Percentiles rank a stretch among this genome's conserved stretches.
These are phyloP conservation scores for Heliothis subflexa DNA, from an alignment of 1,140 invertebrate species.

Conservation along the genomic window DNA sequence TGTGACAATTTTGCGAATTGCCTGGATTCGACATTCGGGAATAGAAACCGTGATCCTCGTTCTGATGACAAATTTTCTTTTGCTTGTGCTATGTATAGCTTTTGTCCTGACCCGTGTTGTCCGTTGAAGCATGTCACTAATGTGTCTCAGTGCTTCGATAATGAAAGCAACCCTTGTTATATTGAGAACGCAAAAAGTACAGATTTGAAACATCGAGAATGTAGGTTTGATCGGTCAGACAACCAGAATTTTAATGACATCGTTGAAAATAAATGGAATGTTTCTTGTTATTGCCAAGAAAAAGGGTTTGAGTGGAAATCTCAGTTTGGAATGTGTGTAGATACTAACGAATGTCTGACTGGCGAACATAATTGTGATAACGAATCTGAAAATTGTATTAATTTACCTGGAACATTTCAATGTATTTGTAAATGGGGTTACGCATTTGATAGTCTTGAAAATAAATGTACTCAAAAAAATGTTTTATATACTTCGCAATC, in stretches of 20 bases:
- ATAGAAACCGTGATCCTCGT: slow-evolving; percentile 85
- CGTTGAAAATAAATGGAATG: slow-evolving; percentile 87
- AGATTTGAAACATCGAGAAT: slow-evolving; percentile 56
- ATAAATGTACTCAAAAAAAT: slow-evolving; percentile 57
- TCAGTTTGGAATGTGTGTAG: slow-evolving; percentile 87
- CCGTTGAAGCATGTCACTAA: slow-evolving; percentile 82
- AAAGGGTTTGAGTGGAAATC: slow-evolving; percentile 87
- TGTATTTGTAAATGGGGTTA: slow-evolving; percentile 86
- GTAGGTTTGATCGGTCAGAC: slow-evolving; percentile 77
- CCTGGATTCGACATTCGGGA: slow-evolving; percentile 73
- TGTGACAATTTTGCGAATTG: slow-evolving; percentile 89
- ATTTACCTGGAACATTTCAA: slow-evolving; percentile 85
- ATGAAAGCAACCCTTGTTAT: slow-evolving; percentile 55
- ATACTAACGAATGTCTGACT: slow-evolving; percentile 88
- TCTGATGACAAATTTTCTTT: slow-evolving; percentile 86
- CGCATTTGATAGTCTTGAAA: slow-evolving; percentile 65
- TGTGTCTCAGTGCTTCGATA: slow-evolving; percentile 49
- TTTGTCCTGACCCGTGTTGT: slow-evolving; percentile 89
- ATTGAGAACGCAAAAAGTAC: slow-evolving; percentile 45
- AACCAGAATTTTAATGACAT: slow-evolving; percentile 87
- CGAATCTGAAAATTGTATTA: slow-evolving; percentile 85
- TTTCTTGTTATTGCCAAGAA: slow-evolving; percentile 86
- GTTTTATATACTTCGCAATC: not conserved
- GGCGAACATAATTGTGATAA: slow-evolving; percentile 80
- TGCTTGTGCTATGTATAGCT: slow-evolving; percentile 88